phyloP scores from a whole-genome alignment of 2,113 vertebrate genomes.

The Aix galericulata region DNA sequence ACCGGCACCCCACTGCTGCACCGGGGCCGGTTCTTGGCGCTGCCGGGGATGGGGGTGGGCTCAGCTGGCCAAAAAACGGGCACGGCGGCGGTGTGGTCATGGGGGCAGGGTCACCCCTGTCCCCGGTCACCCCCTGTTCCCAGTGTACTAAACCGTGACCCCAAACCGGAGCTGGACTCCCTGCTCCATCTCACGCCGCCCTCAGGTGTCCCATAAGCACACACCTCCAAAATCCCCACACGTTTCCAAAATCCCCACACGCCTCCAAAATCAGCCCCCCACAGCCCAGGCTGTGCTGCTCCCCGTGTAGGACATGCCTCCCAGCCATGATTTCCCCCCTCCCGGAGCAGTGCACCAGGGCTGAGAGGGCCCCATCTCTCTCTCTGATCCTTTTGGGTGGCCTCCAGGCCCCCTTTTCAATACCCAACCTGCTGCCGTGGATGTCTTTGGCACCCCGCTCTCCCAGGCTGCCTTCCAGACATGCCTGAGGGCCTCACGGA shows the following conservation, averaged over 20 bases:
- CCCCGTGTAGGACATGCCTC: fast-evolving
- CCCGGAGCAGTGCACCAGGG: not conserved
- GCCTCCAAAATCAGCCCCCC: not conserved
- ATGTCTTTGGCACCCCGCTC: too few species aligned
- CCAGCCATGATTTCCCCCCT: not conserved
- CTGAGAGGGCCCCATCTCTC: not conserved
- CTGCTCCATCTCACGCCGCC: fast-evolving
- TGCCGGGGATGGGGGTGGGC: not conserved
- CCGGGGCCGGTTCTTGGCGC: not conserved
- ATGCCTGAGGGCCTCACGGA: too few species aligned
- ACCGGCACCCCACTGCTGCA: not conserved
- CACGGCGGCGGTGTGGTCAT: not conserved
- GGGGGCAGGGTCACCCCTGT: too few species aligned
- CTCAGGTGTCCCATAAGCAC: not conserved
- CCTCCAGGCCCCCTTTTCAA: not conserved
- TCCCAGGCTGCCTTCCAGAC: too few species aligned
- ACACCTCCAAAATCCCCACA: fast-evolving
- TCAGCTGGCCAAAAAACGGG: not conserved
- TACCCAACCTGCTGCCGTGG: too few species aligned
- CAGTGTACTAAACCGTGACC: not conserved
- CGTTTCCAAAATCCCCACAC: fast-evolving
- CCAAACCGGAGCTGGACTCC: not conserved
- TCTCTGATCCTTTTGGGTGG: not conserved
- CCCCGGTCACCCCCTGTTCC: not conserved
- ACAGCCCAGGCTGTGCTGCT: not conserved